A percentile compares a stretch with the other conserved stretches of the same genome.
These are phyloP conservation scores for Gyps fulvus DNA, from an alignment of 2,113 vertebrate species.

Conservation along the genomic window DNA sequence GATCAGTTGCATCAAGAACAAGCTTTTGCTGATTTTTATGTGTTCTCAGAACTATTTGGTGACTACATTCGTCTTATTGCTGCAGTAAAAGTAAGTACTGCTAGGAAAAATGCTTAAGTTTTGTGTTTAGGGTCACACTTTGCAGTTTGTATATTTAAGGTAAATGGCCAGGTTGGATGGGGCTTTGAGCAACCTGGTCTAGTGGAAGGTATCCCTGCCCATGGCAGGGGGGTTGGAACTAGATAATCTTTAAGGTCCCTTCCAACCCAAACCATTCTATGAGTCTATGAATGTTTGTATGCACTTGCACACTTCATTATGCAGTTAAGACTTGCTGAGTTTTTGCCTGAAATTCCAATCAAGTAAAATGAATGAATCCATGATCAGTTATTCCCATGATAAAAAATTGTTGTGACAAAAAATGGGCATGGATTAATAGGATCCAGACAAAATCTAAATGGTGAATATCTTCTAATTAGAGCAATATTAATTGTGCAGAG, in stretches of 20 bases:
- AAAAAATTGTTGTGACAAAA: background rate
- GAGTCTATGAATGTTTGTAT: background rate
- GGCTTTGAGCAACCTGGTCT: background rate
- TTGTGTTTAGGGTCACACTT: background rate
- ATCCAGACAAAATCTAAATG: background rate
- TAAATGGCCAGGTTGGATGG: background rate
- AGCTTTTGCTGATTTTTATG: conserved; percentile 88
- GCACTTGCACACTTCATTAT: background rate
- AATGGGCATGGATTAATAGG: background rate
- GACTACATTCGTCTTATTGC: conserved; percentile 92
- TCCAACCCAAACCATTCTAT: no score
- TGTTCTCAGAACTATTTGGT: conserved; percentile 89
- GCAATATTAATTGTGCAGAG: background rate
- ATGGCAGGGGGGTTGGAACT: background rate
- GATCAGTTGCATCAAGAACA: conserved; percentile 92
- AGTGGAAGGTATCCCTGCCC: background rate
- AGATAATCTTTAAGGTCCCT: background rate
- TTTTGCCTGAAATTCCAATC: background rate
- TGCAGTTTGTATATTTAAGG: background rate
- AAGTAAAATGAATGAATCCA: background rate
- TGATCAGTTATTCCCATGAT: background rate
- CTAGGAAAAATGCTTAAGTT: background rate
- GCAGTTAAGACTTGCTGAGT: background rate
- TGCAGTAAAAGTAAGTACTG: conserved; percentile 84
- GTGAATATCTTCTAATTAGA: background rate